Evolutionary conservation across 2,113 vertebrate species (phyloP), one percentile per base, ranked within the genome.

Genomic region (Butorides virescens): DNA sequence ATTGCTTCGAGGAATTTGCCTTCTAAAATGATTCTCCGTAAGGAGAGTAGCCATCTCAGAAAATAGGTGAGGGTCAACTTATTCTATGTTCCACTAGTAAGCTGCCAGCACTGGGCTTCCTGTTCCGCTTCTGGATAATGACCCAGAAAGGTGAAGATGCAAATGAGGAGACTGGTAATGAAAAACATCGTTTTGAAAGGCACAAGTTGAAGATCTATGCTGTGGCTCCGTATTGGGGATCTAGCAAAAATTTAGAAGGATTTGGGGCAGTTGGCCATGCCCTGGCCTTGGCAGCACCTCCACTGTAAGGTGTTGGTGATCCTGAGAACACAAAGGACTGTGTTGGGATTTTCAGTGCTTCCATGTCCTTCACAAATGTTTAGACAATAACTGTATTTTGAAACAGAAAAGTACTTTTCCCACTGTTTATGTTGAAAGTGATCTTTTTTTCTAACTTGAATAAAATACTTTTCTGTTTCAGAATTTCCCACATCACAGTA

Each of bases 31-130:
- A 19, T 44, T 59, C 39, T 95, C 30, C 18, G 1, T 16, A 47
- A 44, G 36, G 47, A 52, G 10, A 75, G 49, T 4, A 70, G 5
- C n/a, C 11, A 5, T 34, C 53, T 42, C 30, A 22, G 37, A 34
- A 39, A 61, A 44, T 13, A 36, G 49, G 10, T n/a, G 6, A 56
- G 27, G 25, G 11, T 71, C 39, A 49, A 32, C 26, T 78, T 63
- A 18, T 19, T 36, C 23, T 37, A 17, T 1, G 1, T 55, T 52
- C 63, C 8, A 2, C 29, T 53, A 18, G 25, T n/a, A 3, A 4
- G 3, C 34, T 82, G 18, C 19, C 55, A 62, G 17, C 32, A 7
- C 30, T 20, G 42, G 34, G 23, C 32, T 66, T 80, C n/a, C 67
- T 19, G 4, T 13, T 73, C 26, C 12, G 0, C 49, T 61, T 62